Conservation (phyloP, 2,113 vertebrate species). For the Pedetes capensis region DNA sequence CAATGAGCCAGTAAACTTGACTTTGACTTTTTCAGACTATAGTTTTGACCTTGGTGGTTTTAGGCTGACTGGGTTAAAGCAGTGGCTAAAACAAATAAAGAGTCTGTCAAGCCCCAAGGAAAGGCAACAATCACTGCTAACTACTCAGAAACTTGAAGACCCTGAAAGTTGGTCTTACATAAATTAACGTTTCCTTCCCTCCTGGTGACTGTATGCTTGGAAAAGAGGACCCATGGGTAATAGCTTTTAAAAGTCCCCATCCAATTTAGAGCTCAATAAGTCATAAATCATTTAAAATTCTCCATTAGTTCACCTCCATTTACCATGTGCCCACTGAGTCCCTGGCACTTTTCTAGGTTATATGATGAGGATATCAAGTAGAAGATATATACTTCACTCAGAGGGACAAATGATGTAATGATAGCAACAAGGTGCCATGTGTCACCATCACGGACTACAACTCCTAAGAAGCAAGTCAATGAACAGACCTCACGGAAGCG, state of each 20-base stretch:
- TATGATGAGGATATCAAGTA: background rate
- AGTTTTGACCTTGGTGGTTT: background rate
- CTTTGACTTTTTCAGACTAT: background rate
- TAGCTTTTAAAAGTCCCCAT: background rate
- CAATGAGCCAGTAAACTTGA: background rate
- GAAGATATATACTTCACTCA: background rate
- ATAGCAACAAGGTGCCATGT: background rate
- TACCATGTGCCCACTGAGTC: background rate
- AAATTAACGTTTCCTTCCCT: background rate
- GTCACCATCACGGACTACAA: background rate
- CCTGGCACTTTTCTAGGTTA: background rate
- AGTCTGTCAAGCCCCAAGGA: background rate
- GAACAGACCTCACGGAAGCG: background rate
- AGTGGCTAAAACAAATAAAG: background rate
- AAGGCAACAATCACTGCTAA: background rate
- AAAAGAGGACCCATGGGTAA: background rate
- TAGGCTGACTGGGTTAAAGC: background rate
- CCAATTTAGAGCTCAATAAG: background rate
- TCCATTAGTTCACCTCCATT: background rate
- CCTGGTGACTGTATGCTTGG: background rate
- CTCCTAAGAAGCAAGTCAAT: conserved; percentile 20
- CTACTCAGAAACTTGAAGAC: background rate
- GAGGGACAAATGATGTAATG: background rate
- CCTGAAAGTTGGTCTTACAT: background rate
- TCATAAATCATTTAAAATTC: background rate